Evolutionary conservation across 2,888 invertebrate genomes (phyloP).

Genomic region (Tenodera sinensis): DNA sequence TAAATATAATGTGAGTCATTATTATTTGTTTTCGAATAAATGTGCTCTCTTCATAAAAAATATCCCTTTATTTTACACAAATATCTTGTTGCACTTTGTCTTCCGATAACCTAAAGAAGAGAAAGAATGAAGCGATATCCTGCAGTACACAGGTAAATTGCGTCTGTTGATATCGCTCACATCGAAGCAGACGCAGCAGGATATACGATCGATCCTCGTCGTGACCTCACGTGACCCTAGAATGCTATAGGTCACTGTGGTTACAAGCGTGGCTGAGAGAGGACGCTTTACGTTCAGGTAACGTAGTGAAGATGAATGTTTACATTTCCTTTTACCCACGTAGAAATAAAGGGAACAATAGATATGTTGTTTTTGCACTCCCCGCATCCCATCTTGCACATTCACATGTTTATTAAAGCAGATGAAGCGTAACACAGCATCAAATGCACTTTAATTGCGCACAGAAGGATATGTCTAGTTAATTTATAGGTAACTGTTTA

Average conservation of each 20-base stretch:
- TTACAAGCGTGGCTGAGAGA: background rate
- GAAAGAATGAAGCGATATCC: background rate
- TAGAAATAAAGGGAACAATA: background rate
- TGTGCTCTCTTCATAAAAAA: too few species aligned
- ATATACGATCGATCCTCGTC: background rate
- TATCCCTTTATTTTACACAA: too few species aligned
- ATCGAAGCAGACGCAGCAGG: background rate
- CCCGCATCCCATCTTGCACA: background rate
- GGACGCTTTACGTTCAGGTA: background rate
- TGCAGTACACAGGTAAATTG: background rate
- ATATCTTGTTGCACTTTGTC: too few species aligned
- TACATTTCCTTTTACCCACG: background rate
- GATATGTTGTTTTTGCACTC: background rate
- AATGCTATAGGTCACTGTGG: constrained; percentile 8
- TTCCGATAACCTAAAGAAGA: background rate
- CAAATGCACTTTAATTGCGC: background rate
- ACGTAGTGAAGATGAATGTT: background rate
- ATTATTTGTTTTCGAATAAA: too few species aligned
- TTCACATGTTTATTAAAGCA: background rate
- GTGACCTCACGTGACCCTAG: constrained; percentile 9
- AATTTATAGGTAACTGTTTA: too few species aligned
- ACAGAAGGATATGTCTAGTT: too few species aligned
- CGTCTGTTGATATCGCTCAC: background rate
- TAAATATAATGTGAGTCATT: too few species aligned
- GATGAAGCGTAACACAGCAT: background rate